Conservation (phyloP, 2,113 vertebrate genomes). For the Apaloderma vittatum region DNA sequence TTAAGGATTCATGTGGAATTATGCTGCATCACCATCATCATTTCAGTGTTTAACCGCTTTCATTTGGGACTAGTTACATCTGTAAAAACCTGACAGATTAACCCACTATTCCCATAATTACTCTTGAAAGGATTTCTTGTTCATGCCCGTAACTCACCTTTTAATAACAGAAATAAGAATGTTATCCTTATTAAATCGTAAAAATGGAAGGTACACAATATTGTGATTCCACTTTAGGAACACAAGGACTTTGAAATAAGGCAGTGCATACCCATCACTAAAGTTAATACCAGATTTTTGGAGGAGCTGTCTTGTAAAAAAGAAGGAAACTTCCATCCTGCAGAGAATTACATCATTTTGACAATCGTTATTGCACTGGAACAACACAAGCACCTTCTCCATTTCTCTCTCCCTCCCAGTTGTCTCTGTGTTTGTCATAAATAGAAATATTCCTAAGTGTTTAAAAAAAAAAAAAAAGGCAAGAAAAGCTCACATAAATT, state of each 20-base stretch:
- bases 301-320: not conserved
- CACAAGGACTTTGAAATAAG: not conserved
- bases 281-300: slow-evolving; percentile 7
- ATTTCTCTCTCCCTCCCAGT: not conserved
- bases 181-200: not conserved
- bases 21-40: rapidly evolving
- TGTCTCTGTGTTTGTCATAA: not conserved
- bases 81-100: not conserved
- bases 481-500: not conserved
- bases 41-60: not conserved
- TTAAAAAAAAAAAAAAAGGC: not conserved
- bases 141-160: not conserved
- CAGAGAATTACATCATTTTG: not conserved
- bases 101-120: not conserved
- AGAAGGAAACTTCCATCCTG: not conserved
- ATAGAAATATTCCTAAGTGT: not conserved
- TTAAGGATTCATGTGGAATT: not conserved
- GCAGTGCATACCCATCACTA: not conserved
- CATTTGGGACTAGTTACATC: not conserved
- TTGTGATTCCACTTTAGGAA: not conserved
- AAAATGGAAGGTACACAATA: not conserved
- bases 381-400: not conserved
- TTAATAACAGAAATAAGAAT: not conserved
- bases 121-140: not conserved
- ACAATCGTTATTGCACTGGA: not conserved